Evolutionary conservation across 2,888 invertebrate species (phyloP).

Genomic region (Drosophila neotestacea): DNA sequence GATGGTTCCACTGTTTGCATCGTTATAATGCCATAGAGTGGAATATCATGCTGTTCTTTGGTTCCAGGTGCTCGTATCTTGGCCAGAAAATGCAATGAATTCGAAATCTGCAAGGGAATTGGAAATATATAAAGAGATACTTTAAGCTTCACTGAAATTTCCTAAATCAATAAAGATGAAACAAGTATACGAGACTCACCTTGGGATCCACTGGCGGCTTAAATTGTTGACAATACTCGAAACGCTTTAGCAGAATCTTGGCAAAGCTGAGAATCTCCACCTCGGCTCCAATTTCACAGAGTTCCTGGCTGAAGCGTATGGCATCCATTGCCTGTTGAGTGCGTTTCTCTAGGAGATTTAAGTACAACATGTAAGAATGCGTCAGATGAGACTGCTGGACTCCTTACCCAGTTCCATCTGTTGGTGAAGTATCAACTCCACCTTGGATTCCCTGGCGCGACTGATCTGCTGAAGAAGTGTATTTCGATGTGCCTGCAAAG

Average conservation of each 20-base stretch:
- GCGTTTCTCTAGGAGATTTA: constrained; percentile 85
- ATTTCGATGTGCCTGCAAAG: constrained; percentile 88
- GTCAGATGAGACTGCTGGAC: background rate
- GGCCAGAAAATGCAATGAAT: constrained; percentile 87
- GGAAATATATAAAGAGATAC: background rate
- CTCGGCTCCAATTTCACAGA: constrained; percentile 88
- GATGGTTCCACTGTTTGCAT: constrained; percentile 88
- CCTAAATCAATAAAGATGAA: no score
- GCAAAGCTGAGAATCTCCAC: constrained; percentile 90
- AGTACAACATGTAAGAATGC: background rate
- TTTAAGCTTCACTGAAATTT: no score
- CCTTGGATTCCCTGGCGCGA: constrained; percentile 84
- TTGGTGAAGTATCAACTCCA: constrained; percentile 87
- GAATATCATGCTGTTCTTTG: constrained; percentile 85
- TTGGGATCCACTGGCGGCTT: constrained; percentile 85
- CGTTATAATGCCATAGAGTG: constrained; percentile 87
- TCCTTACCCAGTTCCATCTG: constrained; percentile 85
- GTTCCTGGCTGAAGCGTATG: constrained; percentile 88
- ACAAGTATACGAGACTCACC: constrained; percentile 47
- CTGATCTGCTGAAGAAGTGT: constrained; percentile 86
- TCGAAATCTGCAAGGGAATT: constrained; percentile 82
- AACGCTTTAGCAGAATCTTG: constrained; percentile 88
- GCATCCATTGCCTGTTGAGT: constrained; percentile 87
- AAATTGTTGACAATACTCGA: constrained; percentile 88
- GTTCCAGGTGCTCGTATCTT: constrained; percentile 86